phyloP scores from a whole-genome alignment of 1,140 invertebrate genomes.

The Belonocnema kinseyi region DNA sequence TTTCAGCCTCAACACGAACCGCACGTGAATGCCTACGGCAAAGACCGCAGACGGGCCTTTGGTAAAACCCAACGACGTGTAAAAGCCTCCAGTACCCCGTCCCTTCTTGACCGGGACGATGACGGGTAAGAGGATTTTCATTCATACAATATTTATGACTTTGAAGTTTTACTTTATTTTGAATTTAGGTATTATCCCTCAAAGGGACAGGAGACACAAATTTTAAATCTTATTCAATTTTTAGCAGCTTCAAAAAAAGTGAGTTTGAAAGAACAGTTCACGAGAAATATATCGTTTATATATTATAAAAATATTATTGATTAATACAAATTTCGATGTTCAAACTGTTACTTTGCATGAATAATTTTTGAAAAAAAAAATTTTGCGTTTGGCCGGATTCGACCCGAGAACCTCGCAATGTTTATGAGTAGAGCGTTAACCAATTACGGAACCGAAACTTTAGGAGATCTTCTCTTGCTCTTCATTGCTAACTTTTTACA shows the following conservation, averaged over 20 bases:
- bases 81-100: slow-evolving; percentile 77
- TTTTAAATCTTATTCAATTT: not conserved
- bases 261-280: no score
- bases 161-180: slow-evolving; percentile 1
- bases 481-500: no score
- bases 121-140: slow-evolving; percentile 63
- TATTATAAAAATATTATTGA: no score
- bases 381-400: no score
- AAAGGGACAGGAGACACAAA: not conserved
- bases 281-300: no score
- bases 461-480: no score
- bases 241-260: not conserved
- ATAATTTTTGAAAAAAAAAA: no score
- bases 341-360: no score
- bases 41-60: slow-evolving; percentile 69
- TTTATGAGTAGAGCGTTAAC: no score
- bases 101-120: slow-evolving; percentile 72
- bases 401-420: no score
- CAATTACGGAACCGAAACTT: no score
- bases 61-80: slow-evolving; percentile 72
- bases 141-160: slow-evolving; percentile 25
- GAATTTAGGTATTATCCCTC: not conserved
- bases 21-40: slow-evolving; percentile 57
- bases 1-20: slow-evolving; percentile 73
- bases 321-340: no score